Base-by-base conservation (phyloP, 2,113 vertebrate species). In the Pleuronectes platessa region DNA sequence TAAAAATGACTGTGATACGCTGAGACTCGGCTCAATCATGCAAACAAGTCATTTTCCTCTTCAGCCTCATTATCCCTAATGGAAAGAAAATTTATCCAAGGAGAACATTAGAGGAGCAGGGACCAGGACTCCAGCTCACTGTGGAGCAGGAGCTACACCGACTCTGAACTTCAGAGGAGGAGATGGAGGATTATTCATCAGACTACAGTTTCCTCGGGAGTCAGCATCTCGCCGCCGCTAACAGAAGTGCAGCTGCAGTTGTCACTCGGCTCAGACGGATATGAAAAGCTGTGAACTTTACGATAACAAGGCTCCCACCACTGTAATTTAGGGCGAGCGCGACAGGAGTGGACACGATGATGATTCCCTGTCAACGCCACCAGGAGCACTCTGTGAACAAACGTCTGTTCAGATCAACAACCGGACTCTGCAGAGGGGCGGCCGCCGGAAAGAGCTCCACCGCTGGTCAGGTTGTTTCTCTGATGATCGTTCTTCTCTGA, bases 311-410 rank as follows among this genome's bases (percentile, higher is more conserved):
- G 3, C 1, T 47, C 14, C 17, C 45, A 2, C 42, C 42, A 26
- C 56, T 78, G 61, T 74, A 80, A 82, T 86, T 81, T 68, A 72
- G 3, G 10, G 60, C 60, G 35, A 24, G 69, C 61, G 65, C 3
- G 14, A 27, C 54, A 61, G 35, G 37, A 78, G 27, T 45, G 47
- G 82, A 74, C 72, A 68, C 59, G 27, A 64, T 53, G 74, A 82
- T 59, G 70, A 85, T 75, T 80, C 61, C 47, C 62, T 62, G 74
- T 72, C 70, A 65, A 74, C 68, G 49, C 58, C 77, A 67, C 66
- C 62, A 59, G 45, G 64, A 59, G 58, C 7, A 17, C 24, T 49
- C 4, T 5, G 40, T 42, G 35, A 74, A 63, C 53, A 64, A 71
- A 60, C 1, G 0, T 3, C n/a, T 35, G 60, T 60, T 61, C 56